Evolutionary conservation across 1,140 invertebrate genomes (phyloP).

Genomic region (Halictus rubicundus): DNA sequence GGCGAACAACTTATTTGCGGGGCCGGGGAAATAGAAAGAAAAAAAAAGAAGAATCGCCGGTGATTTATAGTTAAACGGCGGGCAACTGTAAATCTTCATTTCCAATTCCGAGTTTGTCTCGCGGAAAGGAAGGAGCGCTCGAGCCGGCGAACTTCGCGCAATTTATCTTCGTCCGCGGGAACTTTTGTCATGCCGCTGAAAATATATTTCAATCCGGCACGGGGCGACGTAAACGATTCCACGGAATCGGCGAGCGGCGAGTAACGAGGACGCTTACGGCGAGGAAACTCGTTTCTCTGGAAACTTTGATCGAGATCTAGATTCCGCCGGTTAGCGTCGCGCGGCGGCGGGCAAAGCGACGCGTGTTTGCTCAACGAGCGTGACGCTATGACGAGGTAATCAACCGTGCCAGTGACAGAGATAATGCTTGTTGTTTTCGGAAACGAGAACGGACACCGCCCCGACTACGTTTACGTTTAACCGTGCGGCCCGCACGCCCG

Average conservation of each 20-base stretch:
- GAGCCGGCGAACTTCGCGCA: constrained; percentile 22
- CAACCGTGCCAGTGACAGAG: constrained; percentile 8
- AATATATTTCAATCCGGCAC: background rate
- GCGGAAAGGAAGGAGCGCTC: background rate
- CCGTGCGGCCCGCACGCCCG: background rate
- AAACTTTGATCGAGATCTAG: constrained; percentile 6
- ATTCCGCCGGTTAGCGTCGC: background rate
- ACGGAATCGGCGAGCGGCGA: background rate
- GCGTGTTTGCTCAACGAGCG: background rate
- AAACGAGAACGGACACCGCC: background rate
- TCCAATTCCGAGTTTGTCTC: constrained; percentile 27
- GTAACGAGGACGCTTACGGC: background rate
- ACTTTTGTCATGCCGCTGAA: constrained; percentile 13
- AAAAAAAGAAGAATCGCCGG: background rate
- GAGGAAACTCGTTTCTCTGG: background rate
- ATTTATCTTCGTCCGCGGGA: constrained; percentile 30
- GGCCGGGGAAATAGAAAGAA: background rate
- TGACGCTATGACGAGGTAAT: background rate
- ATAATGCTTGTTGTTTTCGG: constrained; percentile 8
- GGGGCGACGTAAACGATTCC: background rate
- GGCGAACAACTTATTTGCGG: background rate
- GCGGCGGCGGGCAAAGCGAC: background rate
- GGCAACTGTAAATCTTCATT: constrained; percentile 29
- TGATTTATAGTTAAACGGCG: constrained; percentile 6
- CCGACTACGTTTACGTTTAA: background rate